Base-by-base conservation (phyloP, 1,140 invertebrate species). In the Phymorhynchus buccinoides region DNA sequence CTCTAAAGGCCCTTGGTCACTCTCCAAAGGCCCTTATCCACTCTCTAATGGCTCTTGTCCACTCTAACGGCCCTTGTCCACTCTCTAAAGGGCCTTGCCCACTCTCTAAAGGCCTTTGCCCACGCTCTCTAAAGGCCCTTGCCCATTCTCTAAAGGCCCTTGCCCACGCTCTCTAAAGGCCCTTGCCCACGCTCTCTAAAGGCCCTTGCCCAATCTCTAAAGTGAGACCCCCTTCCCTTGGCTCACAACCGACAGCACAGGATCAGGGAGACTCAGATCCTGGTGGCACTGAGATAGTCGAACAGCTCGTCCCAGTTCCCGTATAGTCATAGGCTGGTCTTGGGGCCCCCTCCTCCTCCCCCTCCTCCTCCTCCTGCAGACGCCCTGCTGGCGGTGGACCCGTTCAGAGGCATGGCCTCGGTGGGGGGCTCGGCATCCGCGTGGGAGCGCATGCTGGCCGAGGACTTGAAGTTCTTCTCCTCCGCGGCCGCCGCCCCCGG, bases 361-460 rank as follows among this genome's bases (percentile, higher is more conserved):
- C n/a, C n/a, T n/a, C n/a, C n/a, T n/a, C n/a, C n/a, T n/a, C n/a
- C n/a, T n/a, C n/a, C n/a, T n/a, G n/a, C 62, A 16, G 81, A 83
- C 6, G 62, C 27, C 44, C 42, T 30, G 77, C 44, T 52, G 77
- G 41, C 18, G 52, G 83, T 14, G 30, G 78, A 27, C 4, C 79
- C 27, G 86, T 83, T 84, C 1, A 88, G 78, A 1, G 86, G 84
- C 12, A 86, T 84, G 41, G 87, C 85, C 78, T 88, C 87, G 4
- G 87, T 88, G 39, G 66, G 62, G 48, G 80, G 68, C 48, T 88
- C 87, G 9, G 48, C 71, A 37, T 88, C 86, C 16, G 81, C 86
- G 66, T 87, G 87, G 35, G 83, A 80, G 22, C 75, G 82, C 42
- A 85, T 52, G 41, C 84, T 85, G 30, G 73, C 79, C 44, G 85